These are phyloP conservation scores for Lasius fuliginosus DNA, from an alignment of 2,888 invertebrate species.

Conservation along the genomic window DNA sequence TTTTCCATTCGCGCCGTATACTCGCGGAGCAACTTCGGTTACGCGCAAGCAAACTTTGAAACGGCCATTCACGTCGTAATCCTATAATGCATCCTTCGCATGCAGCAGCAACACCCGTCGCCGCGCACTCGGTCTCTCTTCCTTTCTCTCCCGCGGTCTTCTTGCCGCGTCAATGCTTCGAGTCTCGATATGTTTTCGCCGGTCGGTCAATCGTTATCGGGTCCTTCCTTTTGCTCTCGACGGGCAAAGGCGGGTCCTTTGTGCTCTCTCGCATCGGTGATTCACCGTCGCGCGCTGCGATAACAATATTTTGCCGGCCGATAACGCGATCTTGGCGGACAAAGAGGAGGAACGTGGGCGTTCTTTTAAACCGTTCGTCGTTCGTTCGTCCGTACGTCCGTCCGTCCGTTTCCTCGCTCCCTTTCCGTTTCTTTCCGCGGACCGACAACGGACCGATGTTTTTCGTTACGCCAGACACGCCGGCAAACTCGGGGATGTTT, in stretches of 20 bases:
- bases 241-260: conserved; percentile 60
- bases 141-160: conserved; percentile 50
- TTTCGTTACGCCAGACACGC: conserved; percentile 40
- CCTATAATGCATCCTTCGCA: conserved; percentile 56
- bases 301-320: conserved; percentile 77
- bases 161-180: conserved; percentile 60
- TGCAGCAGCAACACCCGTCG: conserved; percentile 46
- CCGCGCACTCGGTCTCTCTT: conserved; percentile 30
- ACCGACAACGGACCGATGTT: conserved; percentile 31
- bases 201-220: conserved; percentile 76
- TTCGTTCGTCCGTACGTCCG: conserved; percentile 34
- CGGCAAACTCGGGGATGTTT: conserved; percentile 24
- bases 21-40: conserved; percentile 60
- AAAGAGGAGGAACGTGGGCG: conserved; percentile 60
- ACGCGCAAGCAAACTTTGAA: conserved; percentile 65
- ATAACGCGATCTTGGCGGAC: conserved; percentile 74
- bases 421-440: conserved; percentile 19
- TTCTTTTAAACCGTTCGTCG: conserved; percentile 63
- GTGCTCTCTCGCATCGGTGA: conserved; percentile 75
- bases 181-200: conserved; percentile 69
- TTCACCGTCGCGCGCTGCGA: conserved; percentile 75
- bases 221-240: conserved; percentile 68
- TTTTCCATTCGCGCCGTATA: conserved; percentile 58
- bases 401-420: conserved; percentile 48
- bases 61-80: conserved; percentile 68